These are phyloP conservation scores for Xanthia togata DNA, from an alignment of 2,888 invertebrate genomes.

Conservation along the genomic window DNA sequence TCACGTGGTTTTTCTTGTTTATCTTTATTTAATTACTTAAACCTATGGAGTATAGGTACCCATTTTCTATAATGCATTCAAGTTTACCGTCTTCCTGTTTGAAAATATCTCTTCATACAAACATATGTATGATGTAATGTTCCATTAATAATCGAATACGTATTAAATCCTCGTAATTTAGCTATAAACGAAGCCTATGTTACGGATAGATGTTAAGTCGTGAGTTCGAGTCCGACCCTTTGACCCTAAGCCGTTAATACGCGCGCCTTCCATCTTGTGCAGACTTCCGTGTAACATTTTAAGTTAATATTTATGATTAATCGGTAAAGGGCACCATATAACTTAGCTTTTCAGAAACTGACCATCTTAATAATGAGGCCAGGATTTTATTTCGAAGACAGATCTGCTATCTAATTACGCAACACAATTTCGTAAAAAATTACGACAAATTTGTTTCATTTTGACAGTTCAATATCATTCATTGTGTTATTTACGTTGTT, in stretches of 20 bases:
- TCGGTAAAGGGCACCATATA: slow-evolving; percentile 25
- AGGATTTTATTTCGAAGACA: too few species aligned
- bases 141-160: not conserved
- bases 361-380: not conserved
- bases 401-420: too few species aligned
- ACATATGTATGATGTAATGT: not conserved
- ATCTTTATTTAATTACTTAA: too few species aligned
- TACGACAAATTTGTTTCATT: too few species aligned
- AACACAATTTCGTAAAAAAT: too few species aligned
- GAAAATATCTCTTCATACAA: not conserved
- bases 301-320: slow-evolving; percentile 39
- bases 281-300: slow-evolving; percentile 52
- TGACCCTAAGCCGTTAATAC: slow-evolving; percentile 53
- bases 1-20: too few species aligned
- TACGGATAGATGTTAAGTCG: slow-evolving; percentile 37
- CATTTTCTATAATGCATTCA: slow-evolving; percentile 25
- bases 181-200: slow-evolving; percentile 36
- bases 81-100: slow-evolving; percentile 20
- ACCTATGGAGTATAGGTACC: not conserved
- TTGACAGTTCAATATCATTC: too few species aligned
- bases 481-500: too few species aligned
- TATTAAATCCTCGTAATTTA: not conserved
- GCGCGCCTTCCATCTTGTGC: slow-evolving; percentile 20
- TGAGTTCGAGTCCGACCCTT: slow-evolving; percentile 28
- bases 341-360: not conserved